Conservation (phyloP, 2,797 vertebrate species). For the Betta splendens region DNA sequence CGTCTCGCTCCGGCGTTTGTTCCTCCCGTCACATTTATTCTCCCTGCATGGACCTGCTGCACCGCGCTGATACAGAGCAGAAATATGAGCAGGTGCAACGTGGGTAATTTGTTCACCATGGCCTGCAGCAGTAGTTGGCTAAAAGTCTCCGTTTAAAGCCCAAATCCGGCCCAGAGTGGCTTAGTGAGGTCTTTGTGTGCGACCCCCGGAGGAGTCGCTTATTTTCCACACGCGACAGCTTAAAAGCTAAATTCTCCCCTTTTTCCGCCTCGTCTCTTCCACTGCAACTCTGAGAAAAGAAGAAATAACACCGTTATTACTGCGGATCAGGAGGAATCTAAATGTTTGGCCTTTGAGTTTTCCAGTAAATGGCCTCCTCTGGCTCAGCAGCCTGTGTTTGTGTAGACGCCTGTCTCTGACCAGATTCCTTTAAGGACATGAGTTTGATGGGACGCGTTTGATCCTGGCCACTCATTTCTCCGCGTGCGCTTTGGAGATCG, state of each 20-base stretch:
- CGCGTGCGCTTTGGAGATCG: constrained; percentile 1
- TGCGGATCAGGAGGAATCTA: not conserved
- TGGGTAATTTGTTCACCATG: constrained; percentile 63
- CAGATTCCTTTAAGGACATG: too few relatives aligned
- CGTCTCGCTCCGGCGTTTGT: constrained; percentile 31
- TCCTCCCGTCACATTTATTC: constrained; percentile 60
- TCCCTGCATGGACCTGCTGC: constrained; percentile 49
- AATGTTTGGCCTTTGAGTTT: constrained; percentile 13
- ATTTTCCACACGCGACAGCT: constrained; percentile 36
- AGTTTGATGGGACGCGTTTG: too few relatives aligned
- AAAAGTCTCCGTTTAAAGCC: constrained; percentile 47
- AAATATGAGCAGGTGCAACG: constrained; percentile 64
- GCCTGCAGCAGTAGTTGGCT: constrained; percentile 41
- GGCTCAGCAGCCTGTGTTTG: not conserved
- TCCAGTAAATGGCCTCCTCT: not conserved
- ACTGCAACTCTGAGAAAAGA: not conserved
- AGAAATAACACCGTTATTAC: constrained; percentile 1
- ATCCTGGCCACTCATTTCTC: not conserved
- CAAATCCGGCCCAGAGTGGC: constrained; percentile 44
- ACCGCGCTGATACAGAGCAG: constrained; percentile 64
- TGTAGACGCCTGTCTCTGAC: not conserved
- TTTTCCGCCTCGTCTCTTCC: not conserved
- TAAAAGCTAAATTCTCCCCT: constrained; percentile 9
- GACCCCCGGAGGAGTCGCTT: constrained; percentile 35
- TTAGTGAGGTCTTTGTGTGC: constrained; percentile 34